phyloP scores from a whole-genome alignment of 2,888 invertebrate genomes.

The Trypoxylon attenuatum region DNA sequence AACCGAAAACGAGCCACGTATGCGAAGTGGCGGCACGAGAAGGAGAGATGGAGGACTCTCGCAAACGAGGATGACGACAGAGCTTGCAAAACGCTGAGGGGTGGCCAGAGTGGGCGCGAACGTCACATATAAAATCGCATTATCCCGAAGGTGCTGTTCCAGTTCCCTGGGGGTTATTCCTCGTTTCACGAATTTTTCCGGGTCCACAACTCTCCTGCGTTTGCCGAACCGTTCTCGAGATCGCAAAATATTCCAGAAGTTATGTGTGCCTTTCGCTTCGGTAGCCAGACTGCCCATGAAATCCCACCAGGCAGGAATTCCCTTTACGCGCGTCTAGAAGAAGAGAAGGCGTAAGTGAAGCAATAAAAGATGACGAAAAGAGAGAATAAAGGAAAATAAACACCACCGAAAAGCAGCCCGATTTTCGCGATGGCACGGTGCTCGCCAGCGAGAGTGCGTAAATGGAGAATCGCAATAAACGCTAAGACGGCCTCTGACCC shows the following conservation, averaged over 20 bases:
- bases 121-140: slow-evolving; percentile 31
- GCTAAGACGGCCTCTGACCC: slow-evolving; percentile 55
- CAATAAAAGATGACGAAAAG: no score
- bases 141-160: slow-evolving; percentile 33
- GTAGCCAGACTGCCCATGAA: slow-evolving; percentile 47
- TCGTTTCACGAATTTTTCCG: slow-evolving; percentile 43
- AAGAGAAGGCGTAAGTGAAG: slow-evolving; percentile 21
- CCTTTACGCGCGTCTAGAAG: slow-evolving; percentile 45
- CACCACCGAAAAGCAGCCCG: no score
- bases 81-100: slow-evolving; percentile 17
- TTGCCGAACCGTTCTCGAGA: slow-evolving; percentile 23
- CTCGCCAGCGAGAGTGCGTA: no score
- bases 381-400: no score
- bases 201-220: slow-evolving; percentile 15
- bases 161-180: slow-evolving; percentile 22
- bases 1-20: not conserved
- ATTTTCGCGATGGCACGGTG: no score
- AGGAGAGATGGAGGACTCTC: not conserved
- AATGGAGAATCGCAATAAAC: no score
- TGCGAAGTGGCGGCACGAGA: not conserved
- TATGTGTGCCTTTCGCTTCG: slow-evolving; percentile 50
- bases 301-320: slow-evolving; percentile 51
- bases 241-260: slow-evolving; percentile 53
- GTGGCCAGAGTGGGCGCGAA: slow-evolving; percentile 1
- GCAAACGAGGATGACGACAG: slow-evolving; percentile 21